These are phyloP conservation scores for Bruchidius siliquastri DNA, from an alignment of 2,888 invertebrate species.

Conservation along the genomic window DNA sequence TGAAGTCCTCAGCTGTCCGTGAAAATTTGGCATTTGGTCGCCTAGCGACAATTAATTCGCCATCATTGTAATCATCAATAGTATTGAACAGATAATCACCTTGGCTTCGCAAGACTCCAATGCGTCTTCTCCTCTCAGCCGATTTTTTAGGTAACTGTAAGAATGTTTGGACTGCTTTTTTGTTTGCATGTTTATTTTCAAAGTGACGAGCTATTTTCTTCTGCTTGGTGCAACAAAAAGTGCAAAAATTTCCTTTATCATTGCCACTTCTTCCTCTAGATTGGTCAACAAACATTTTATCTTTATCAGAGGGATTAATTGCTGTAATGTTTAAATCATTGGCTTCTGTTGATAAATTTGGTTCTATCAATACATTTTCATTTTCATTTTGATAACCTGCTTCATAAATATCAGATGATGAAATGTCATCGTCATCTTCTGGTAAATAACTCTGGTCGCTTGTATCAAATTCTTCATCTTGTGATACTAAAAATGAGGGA, in stretches of 20 bases:
- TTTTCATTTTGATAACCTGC: too few species aligned
- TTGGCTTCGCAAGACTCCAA: constrained; percentile 6
- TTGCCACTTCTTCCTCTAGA: constrained; percentile 4
- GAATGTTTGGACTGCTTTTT: constrained; percentile 10
- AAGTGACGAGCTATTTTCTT: constrained; percentile 9
- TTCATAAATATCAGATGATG: too few species aligned
- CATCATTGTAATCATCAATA: constrained; percentile 4
- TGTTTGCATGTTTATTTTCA: constrained; percentile 5
- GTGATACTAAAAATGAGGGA: too few species aligned
- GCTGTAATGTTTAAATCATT: constrained; percentile 4
- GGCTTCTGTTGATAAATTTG: too few species aligned
- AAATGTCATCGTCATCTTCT: too few species aligned
- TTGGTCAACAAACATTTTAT: constrained; percentile 3
- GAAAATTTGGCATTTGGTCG: constrained; percentile 5
- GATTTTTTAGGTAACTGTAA: constrained; percentile 4
- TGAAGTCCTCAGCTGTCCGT: constrained; percentile 2
- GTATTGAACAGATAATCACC: constrained; percentile 10
- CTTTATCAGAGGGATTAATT: constrained; percentile 7
- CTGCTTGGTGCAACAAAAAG: constrained; percentile 11
- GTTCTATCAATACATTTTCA: too few species aligned
- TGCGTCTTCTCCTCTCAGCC: constrained; percentile 5
- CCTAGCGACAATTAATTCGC: constrained; percentile 9
- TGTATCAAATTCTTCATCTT: too few species aligned
- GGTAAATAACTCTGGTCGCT: too few species aligned
- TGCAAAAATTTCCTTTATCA: constrained; percentile 8